Base-by-base conservation (phyloP, 2,797 vertebrate species). In the Leptoclinus maculatus region DNA sequence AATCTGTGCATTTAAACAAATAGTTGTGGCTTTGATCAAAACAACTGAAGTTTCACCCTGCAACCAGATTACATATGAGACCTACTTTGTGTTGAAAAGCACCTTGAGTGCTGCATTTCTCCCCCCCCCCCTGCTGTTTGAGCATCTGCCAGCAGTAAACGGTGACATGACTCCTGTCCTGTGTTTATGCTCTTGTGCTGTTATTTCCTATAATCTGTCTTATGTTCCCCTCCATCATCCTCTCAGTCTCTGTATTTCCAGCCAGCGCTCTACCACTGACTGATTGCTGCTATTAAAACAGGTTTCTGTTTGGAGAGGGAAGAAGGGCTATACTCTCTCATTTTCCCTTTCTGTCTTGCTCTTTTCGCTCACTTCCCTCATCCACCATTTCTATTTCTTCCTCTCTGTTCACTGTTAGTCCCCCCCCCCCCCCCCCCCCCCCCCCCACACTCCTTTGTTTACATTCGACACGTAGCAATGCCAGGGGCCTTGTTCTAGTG, bases 131-230 rank as follows among this genome's bases (percentile, higher is more conserved):
- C 36, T 49, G 38, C n/a, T 39, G 66, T 69, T 62, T 58, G 41
- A 83, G 54, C 49, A 45, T 78, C 76, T 83, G 76, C 54, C 72
- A 76, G 74, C 69, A 67, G 74, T 87, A 76, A 83, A 85, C 4
- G 17, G 56, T 65, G 60, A 82, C 65, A 68, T 66, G 81, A 75
- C 63, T 87, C 74, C 60, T 71, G 59, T 89, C 71, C 60, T 68
- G 72, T 77, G 71, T 83, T 87, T 81, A 88, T 81, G 73, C 74
- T 74, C 64, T 47, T 29, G 5, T 69, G 74, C 66, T 81, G 78
- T 74, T 87, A 78, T 85, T 88, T 83, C 65, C 85, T 73, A 70
- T 83, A 79, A 90, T 91, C 86, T 71, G 78, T 86, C 71, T 87
- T 76, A 23, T 66, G 73, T 64, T 79, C 60, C 53, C 76, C 72